These are phyloP conservation scores for Casuarius casuarius DNA, from an alignment of 2,113 vertebrate species.

Conservation along the genomic window DNA sequence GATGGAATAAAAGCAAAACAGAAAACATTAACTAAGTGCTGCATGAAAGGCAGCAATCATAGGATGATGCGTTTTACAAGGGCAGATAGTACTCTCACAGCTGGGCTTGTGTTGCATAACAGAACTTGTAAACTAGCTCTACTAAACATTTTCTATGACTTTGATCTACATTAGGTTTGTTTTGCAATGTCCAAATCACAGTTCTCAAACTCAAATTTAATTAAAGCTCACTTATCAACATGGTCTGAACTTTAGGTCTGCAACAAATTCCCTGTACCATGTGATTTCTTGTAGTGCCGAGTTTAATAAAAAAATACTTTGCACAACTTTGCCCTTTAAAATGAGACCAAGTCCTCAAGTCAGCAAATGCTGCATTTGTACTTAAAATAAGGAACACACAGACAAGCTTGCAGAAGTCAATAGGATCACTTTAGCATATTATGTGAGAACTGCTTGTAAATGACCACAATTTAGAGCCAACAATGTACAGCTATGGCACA, in stretches of 20 bases:
- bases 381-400: not conserved
- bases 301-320: not conserved
- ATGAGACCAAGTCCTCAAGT: not conserved
- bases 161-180: not conserved
- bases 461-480: not conserved
- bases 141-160: not conserved
- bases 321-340: not conserved
- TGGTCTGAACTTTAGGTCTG: not conserved
- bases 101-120: not conserved
- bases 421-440: fast-evolving
- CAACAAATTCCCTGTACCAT: not conserved
- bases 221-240: not conserved
- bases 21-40: not conserved
- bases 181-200: not conserved
- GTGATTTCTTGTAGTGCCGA: not conserved
- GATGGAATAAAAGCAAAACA: not conserved
- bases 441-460: not conserved
- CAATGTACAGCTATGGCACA: not conserved
- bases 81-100: not conserved
- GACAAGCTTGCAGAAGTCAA: not conserved
- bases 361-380: not conserved
- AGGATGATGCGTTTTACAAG: not conserved
- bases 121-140: not conserved
- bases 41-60: not conserved
- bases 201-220: not conserved